Conservation (phyloP, 2,888 invertebrate species). For the Hermaeophaga mercurialis region DNA sequence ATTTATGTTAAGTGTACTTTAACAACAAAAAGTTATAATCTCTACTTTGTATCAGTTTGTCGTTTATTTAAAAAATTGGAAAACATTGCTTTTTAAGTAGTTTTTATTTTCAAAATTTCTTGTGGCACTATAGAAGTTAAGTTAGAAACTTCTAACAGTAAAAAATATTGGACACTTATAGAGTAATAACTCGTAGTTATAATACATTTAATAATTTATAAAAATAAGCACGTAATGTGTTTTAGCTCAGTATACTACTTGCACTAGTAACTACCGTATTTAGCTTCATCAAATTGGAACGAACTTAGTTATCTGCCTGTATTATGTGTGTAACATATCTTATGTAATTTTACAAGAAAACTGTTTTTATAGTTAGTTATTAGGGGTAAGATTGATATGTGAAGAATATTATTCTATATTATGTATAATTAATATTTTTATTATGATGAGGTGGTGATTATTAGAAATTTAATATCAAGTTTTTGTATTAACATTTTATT, state of each 20-base stretch:
- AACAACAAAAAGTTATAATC: too few relatives aligned
- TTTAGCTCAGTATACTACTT: slow-evolving; percentile 6
- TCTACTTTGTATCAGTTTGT: too few relatives aligned
- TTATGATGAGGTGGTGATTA: too few relatives aligned
- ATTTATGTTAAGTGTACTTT: too few relatives aligned
- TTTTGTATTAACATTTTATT: too few relatives aligned
- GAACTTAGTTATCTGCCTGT: slow-evolving; percentile 3
- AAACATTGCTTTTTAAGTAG: too few relatives aligned
- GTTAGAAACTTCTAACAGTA: too few relatives aligned
- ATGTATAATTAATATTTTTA: neutral
- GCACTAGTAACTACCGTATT: slow-evolving; percentile 3
- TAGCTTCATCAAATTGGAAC: neutral
- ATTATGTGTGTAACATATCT: slow-evolving; percentile 4
- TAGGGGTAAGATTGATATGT: neutral
- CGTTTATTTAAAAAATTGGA: too few relatives aligned
- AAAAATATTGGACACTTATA: neutral
- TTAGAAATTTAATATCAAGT: neutral
- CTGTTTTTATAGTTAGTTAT: neutral
- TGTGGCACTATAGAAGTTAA: too few relatives aligned
- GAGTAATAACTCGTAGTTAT: neutral
- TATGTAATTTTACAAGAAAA: slow-evolving; percentile 2
- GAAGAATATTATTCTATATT: neutral
- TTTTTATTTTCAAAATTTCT: too few relatives aligned
- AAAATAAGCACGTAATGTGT: too few relatives aligned
- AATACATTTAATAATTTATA: neutral